A percentile compares a stretch with the other conserved stretches of the same genome.
These are phyloP conservation scores for Zoanthus sansibaricus DNA, from an alignment of 92 coral and sea anemone species.

Conservation along the genomic window DNA sequence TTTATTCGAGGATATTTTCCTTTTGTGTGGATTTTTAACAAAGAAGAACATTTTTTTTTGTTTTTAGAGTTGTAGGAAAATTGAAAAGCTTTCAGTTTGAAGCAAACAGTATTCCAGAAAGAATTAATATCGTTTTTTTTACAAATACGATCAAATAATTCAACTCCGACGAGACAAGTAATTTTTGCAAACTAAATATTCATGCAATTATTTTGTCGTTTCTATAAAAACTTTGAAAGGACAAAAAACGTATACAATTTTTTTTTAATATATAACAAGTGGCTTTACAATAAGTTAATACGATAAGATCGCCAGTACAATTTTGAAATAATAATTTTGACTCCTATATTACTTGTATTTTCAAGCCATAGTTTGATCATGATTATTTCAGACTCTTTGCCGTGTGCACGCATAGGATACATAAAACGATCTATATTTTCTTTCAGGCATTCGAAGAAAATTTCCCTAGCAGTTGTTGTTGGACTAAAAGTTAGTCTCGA, in stretches of 20 bases:
- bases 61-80: not conserved
- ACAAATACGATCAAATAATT: not conserved
- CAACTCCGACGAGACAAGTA: not conserved
- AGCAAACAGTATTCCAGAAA: not conserved
- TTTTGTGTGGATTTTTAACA: not conserved
- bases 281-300: not conserved
- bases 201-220: conserved; percentile 6
- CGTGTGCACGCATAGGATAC: not conserved
- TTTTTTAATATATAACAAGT: too few relatives aligned
- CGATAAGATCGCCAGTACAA: not conserved
- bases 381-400: not conserved
- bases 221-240: not conserved
- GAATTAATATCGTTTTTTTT: not conserved
- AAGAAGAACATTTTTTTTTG: not conserved
- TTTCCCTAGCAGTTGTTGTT: not conserved
- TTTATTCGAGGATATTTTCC: conserved; percentile 1
- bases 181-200: not conserved
- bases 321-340: not conserved
- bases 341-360: not conserved
- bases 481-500: too few relatives aligned
- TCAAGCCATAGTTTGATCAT: not conserved
- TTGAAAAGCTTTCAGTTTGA: not conserved
- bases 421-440: not conserved
- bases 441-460: not conserved
- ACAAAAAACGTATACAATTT: not conserved